Evolutionary conservation across 30 jellyfish, hydroid and myxozoan species (phyloP).

Genomic region (Aurelia aurita): DNA sequence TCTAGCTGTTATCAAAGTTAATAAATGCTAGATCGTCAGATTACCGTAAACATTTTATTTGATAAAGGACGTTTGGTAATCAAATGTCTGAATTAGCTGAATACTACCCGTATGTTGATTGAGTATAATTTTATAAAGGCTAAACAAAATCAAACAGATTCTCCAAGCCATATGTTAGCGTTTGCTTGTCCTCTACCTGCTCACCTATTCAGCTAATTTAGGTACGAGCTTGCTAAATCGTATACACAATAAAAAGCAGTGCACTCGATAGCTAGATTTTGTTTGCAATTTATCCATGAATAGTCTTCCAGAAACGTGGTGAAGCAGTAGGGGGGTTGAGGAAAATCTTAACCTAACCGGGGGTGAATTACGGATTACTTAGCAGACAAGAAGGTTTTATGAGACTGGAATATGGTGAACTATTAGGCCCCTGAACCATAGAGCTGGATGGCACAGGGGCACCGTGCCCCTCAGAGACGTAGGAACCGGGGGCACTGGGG

Average conservation of each 20-base stretch:
- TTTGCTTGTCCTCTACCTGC: constrained; percentile 51
- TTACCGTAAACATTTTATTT: too few relatives aligned
- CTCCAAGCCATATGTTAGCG: neutral
- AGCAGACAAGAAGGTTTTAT: too few relatives aligned
- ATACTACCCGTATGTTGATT: constrained; percentile 53
- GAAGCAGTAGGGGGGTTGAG: too few relatives aligned
- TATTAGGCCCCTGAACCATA: too few relatives aligned
- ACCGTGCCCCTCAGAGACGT: too few relatives aligned
- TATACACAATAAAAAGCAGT: constrained; percentile 2
- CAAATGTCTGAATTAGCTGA: constrained; percentile 47
- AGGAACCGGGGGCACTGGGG: too few relatives aligned
- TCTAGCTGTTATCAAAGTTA: too few relatives aligned
- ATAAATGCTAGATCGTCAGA: too few relatives aligned
- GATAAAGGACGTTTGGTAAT: neutral
- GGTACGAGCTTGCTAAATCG: constrained; percentile 28
- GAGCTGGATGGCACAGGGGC: too few relatives aligned
- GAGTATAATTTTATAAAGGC: constrained; percentile 11
- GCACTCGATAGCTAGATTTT: neutral
- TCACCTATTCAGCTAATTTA: constrained; percentile 13
- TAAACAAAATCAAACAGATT: constrained; percentile 43
- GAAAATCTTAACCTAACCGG: too few relatives aligned
- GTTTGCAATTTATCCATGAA: constrained; percentile 4
- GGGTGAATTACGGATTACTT: too few relatives aligned
- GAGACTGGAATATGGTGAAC: too few relatives aligned
- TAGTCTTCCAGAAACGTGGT: neutral